Percentiles rank a stretch among this genome's conserved stretches.
phyloP scores from a whole-genome alignment of 2,888 invertebrate genomes.

The Anoncus sp. region DNA sequence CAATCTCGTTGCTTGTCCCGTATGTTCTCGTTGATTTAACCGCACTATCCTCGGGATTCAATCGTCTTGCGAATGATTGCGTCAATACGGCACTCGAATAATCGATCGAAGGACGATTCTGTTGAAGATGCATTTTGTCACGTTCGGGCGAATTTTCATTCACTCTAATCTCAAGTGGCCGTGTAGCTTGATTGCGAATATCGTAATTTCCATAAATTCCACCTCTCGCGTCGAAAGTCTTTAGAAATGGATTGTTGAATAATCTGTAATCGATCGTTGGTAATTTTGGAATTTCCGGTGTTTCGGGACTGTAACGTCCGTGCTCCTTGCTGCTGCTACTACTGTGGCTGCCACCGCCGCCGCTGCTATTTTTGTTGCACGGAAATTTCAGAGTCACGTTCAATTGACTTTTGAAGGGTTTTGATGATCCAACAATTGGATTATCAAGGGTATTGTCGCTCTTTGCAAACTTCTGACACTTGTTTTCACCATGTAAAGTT shows the following conservation, averaged over 20 bases:
- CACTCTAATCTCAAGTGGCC: conserved; percentile 73
- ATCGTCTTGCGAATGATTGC: conserved; percentile 56
- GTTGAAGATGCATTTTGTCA: conserved; percentile 54
- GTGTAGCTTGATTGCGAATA: conserved; percentile 64
- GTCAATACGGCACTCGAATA: conserved; percentile 58
- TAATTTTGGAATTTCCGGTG: conserved; percentile 75
- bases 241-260: conserved; percentile 77
- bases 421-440: conserved; percentile 60
- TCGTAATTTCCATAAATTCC: conserved; percentile 66
- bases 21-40: conserved; percentile 26
- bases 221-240: conserved; percentile 70
- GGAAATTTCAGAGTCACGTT: conserved; percentile 77
- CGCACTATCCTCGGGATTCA: conserved; percentile 51
- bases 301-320: conserved; percentile 66
- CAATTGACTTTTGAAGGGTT: conserved; percentile 80
- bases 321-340: conserved; percentile 17
- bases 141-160: conserved; percentile 65
- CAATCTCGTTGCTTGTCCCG: conserved; percentile 39
- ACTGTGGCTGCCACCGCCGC: background rate
- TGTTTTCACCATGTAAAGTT: conserved; percentile 64
- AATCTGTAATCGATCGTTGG: conserved; percentile 76
- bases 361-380: background rate
- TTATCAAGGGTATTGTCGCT: conserved; percentile 76
- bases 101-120: conserved; percentile 56
- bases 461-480: conserved; percentile 71